Conservation (phyloP, 2,888 invertebrate species). For the Stenurella melanura region DNA sequence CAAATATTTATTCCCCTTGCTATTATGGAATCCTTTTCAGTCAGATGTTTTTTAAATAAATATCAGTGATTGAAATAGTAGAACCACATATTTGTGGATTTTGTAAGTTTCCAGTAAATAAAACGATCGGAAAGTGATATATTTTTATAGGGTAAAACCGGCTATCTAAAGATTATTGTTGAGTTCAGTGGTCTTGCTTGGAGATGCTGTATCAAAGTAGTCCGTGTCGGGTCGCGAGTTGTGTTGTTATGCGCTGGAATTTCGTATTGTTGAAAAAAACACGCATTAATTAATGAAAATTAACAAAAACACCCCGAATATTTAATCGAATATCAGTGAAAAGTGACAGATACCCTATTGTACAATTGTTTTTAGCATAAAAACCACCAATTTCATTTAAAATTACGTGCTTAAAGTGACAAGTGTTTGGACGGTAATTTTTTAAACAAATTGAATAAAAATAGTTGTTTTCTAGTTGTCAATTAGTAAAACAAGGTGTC, state of each 20-base stretch:
- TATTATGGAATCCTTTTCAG: background rate
- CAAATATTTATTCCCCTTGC: background rate
- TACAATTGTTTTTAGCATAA: conserved; percentile 13
- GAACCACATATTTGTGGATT: background rate
- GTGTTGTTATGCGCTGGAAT: conserved; percentile 45
- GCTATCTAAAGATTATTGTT: conserved; percentile 58
- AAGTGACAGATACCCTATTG: conserved; percentile 12
- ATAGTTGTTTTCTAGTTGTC: conserved; percentile 44
- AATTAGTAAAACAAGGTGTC: conserved; percentile 41
- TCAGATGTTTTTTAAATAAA: background rate
- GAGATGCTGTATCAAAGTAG: conserved; percentile 59
- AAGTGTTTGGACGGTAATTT: conserved; percentile 38
- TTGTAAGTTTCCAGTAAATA: conserved; percentile 5
- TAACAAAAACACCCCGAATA: conserved; percentile 15
- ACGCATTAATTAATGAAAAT: conserved; percentile 47
- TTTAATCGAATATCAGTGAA: conserved; percentile 24
- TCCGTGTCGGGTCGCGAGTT: conserved; percentile 49
- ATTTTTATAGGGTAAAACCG: conserved; percentile 50
- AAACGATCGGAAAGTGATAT: conserved; percentile 20
- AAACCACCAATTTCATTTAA: conserved; percentile 15
- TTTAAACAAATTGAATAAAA: conserved; percentile 41
- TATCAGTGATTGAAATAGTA: background rate
- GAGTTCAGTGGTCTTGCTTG: conserved; percentile 60
- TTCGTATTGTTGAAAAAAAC: conserved; percentile 44
- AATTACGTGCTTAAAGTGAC: conserved; percentile 39